Evolutionary conservation across 2,888 invertebrate species (phyloP).

Genomic region (Neuroscelio doddi): DNA sequence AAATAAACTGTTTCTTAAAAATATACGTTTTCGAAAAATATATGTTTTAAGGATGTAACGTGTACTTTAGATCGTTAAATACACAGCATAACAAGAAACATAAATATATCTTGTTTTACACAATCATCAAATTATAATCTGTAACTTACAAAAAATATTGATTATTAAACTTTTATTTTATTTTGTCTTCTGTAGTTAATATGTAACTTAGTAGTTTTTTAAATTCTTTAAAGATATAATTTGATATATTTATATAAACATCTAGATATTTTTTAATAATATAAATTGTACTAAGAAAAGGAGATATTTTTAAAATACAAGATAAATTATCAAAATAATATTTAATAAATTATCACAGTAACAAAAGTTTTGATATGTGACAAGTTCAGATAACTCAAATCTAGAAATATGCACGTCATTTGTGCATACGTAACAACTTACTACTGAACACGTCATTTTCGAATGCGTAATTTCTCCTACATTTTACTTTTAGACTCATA

Average conservation of each 20-base stretch:
- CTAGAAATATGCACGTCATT: constrained; percentile 20
- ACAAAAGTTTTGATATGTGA: not conserved
- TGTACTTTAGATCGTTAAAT: constrained; percentile 5
- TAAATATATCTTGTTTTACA: constrained; percentile 3
- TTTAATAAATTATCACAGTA: not conserved
- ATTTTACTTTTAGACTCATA: constrained; percentile 21
- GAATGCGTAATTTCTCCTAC: constrained; percentile 27
- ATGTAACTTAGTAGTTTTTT: too few relatives aligned
- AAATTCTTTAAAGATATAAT: too few relatives aligned
- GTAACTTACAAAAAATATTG: too few relatives aligned
- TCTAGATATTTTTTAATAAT: too few relatives aligned
- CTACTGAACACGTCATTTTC: constrained; percentile 24
- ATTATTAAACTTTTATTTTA: too few relatives aligned
- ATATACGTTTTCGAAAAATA: not conserved
- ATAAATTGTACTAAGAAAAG: too few relatives aligned
- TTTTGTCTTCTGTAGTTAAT: too few relatives aligned
- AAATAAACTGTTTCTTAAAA: not conserved
- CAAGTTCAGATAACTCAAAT: not conserved
- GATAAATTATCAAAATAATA: too few relatives aligned
- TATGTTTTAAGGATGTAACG: not conserved
- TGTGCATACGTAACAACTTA: constrained; percentile 23
- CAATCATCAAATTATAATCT: not conserved
- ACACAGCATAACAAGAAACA: not conserved
- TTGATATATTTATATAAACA: too few relatives aligned
- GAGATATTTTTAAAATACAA: too few relatives aligned